Evolutionary conservation across 2,888 invertebrate genomes (phyloP), one percentile per base, ranked within the genome.

Genomic region (Podotricha telesiphe): DNA sequence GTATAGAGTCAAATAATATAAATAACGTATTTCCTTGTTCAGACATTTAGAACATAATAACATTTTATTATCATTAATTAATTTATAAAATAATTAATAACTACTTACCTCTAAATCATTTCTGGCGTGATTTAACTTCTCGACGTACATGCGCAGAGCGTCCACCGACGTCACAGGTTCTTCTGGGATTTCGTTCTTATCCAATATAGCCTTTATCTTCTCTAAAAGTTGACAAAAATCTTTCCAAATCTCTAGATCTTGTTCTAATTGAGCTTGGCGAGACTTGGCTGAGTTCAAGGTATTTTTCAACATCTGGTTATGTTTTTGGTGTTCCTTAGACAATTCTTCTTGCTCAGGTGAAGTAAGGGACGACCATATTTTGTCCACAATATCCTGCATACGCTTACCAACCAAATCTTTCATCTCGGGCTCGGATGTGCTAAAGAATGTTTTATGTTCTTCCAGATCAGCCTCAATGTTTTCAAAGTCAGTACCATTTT

Each of bases 401-500:
- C 95, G 95, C 74, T 96, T 96, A 1, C 96, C 95, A 6, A 97
- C 96, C 74, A 97, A 90, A 80, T 97, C 96, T 70, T 96, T 95
- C 82, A 97, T 96, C 22, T 95, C 94, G 0, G 95, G 93, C 80
- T 97, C 97, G 51, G 96, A 96, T 72, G 95, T 95, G 56, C 89
- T 91, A 84, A 97, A 97, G 94, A 97, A 97, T 48, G 95, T 94
- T 87, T 97, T 97, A 82, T 98, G 98, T 78, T 98, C 97, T 81
- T 97, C 97, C 28, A 98, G 92, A 80, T 98, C 97, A 8, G 95
- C 93, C 59, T 96, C 93, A 10, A 98, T 95, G 76, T 97, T 97
- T 77, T 97, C 96, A 80, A 97, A 98, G 84, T 98, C 97, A 7
- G 98, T 96, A 15, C 98, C 98, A 74, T 96, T 96, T 79, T 96